phyloP scores from a whole-genome alignment of 2,113 vertebrate species.

The Rhizomys pruinosus region DNA sequence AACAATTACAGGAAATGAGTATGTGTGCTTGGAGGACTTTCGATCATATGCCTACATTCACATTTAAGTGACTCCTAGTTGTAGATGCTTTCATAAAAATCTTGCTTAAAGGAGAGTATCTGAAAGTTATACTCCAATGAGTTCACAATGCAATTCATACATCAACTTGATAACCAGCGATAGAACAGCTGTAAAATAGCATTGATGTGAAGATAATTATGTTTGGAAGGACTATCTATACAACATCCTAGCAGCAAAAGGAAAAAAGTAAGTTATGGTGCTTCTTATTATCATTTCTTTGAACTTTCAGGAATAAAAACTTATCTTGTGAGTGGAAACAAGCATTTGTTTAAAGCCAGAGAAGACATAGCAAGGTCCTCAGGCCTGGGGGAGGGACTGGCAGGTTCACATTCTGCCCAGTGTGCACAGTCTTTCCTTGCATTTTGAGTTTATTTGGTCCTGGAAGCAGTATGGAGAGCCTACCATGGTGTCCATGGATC shows the following conservation, averaged over 20 bases:
- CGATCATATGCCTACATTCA: background rate
- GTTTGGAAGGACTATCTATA: background rate
- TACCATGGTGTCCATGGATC: background rate
- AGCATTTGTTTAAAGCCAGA: background rate
- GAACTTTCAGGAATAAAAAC: constrained; percentile 16
- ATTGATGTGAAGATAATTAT: background rate
- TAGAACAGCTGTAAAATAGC: background rate
- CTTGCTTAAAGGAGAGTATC: constrained; percentile 54
- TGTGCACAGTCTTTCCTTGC: background rate
- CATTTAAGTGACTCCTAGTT: background rate
- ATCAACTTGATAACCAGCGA: constrained; percentile 24
- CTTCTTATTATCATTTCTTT: background rate
- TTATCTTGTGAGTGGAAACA: constrained; percentile 16
- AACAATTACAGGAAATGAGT: constrained; percentile 37
- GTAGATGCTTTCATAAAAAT: background rate
- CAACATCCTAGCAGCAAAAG: background rate
- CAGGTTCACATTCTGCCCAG: background rate
- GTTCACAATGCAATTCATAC: constrained; percentile 20
- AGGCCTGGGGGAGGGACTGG: background rate
- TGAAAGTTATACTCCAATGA: constrained; percentile 48
- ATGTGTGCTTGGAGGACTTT: background rate
- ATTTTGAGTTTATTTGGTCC: background rate
- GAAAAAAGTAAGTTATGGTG: background rate
- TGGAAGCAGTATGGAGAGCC: background rate
- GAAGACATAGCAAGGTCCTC: background rate